Evolutionary conservation across 1,140 invertebrate genomes (phyloP).

Genomic region (Vanessa tameamea): DNA sequence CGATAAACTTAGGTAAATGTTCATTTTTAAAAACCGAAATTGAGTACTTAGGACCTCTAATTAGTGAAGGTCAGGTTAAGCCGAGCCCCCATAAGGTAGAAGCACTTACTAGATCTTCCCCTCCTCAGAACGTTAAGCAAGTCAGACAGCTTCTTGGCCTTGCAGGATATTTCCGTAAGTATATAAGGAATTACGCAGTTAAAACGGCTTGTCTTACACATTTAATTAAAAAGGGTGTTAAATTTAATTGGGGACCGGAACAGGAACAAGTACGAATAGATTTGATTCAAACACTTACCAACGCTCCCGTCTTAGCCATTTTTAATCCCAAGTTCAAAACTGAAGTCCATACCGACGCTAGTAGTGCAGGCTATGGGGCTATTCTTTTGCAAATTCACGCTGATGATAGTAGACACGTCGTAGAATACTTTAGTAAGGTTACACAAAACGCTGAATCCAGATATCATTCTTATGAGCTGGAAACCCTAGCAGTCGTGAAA

Average conservation of each 20-base stretch:
- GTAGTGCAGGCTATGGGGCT: constrained; percentile 16
- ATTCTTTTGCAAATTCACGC: constrained; percentile 15
- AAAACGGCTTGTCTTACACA: constrained; percentile 25
- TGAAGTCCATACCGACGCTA: no score
- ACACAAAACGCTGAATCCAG: constrained; percentile 22
- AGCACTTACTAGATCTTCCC: no score
- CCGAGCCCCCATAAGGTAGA: no score
- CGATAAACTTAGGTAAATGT: constrained; percentile 26
- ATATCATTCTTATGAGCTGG: no score
- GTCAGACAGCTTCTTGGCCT: no score
- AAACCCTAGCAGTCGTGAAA: no score
- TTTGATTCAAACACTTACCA: constrained; percentile 31
- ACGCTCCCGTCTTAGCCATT: background rate
- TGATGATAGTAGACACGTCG: constrained; percentile 2
- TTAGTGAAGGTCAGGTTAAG: no score
- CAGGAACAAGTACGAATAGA: constrained; percentile 10
- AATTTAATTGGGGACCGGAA: constrained; percentile 32
- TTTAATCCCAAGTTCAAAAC: no score
- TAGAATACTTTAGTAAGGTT: constrained; percentile 30
- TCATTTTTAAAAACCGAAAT: constrained; percentile 20
- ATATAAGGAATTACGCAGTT: background rate
- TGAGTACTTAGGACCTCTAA: constrained; percentile 9
- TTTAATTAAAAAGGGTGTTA: constrained; percentile 23
- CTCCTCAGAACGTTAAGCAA: no score
- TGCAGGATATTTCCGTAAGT: no score